Conservation (phyloP, 2,797 vertebrate species). For the Gymnoscopelus microlampas region DNA sequence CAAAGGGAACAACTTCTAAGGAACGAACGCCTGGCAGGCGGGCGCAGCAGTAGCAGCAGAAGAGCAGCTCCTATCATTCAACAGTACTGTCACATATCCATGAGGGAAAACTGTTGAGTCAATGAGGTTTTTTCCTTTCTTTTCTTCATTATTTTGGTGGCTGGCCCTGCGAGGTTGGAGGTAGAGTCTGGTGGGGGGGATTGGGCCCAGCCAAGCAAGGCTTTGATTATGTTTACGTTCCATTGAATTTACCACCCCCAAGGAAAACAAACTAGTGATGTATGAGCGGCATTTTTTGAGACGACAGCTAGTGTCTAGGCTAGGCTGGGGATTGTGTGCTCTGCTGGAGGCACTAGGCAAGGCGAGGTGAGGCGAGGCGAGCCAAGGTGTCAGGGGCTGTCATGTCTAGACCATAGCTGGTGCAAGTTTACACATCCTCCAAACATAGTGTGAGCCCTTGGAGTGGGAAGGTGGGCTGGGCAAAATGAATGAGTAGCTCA, state of each 20-base stretch:
- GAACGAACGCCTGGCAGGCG: conserved; percentile 52
- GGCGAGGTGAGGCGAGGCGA: conserved; percentile 46
- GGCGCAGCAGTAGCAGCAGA: conserved; percentile 1
- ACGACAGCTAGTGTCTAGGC: conserved; percentile 47
- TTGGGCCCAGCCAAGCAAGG: conserved; percentile 31
- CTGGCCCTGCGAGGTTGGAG: too few species aligned
- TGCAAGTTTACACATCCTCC: conserved; percentile 39
- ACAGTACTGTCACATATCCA: conserved; percentile 28
- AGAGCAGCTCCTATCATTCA: conserved; percentile 43
- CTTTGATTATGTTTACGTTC: conserved; percentile 59
- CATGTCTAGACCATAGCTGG: conserved; percentile 69
- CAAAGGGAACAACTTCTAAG: conserved; percentile 61
- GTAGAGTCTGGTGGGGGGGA: not conserved
- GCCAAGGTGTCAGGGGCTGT: conserved; percentile 52
- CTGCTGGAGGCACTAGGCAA: conserved; percentile 23
- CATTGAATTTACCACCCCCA: conserved; percentile 52
- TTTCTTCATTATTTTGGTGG: too few species aligned
- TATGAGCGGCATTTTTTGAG: conserved; percentile 36
- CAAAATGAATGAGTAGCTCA: conserved; percentile 52
- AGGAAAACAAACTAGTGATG: conserved; percentile 59
- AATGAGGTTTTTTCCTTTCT: conserved; percentile 8
- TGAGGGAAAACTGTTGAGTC: conserved; percentile 36
- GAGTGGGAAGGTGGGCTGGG: conserved; percentile 42
- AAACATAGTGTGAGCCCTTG: conserved; percentile 37
- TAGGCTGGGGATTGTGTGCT: conserved; percentile 5